phyloP scores from a whole-genome alignment of 92 coral and sea anemone species.

The Phymanthus crucifer region DNA sequence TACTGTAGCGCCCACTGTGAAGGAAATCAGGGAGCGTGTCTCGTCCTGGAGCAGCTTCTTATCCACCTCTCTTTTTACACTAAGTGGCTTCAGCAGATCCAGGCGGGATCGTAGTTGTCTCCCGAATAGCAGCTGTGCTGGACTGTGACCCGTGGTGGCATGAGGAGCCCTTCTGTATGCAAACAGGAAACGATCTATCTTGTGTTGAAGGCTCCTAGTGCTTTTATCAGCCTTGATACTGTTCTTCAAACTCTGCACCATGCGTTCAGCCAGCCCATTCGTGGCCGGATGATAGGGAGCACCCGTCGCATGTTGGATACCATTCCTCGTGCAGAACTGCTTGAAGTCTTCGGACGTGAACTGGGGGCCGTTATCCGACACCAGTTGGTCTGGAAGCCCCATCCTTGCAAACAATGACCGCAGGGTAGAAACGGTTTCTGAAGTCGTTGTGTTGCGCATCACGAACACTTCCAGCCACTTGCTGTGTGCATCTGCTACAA shows the following conservation, averaged over 20 bases:
- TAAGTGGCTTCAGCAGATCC: slow-evolving; percentile 43
- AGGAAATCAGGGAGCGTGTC: neutral
- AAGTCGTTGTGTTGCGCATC: slow-evolving; percentile 38
- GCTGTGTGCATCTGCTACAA: slow-evolving; percentile 39
- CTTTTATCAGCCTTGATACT: slow-evolving; percentile 46
- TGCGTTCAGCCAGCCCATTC: slow-evolving; percentile 45
- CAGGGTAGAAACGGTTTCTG: slow-evolving; percentile 38
- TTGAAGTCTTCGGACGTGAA: slow-evolving; percentile 40
- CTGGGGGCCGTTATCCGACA: slow-evolving; percentile 46
- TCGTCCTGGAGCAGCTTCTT: slow-evolving; percentile 17
- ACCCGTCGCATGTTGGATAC: slow-evolving; percentile 48
- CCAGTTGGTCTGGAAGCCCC: slow-evolving; percentile 47
- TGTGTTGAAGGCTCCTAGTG: slow-evolving; percentile 40
- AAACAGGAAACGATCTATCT: slow-evolving; percentile 35
- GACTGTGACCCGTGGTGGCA: slow-evolving; percentile 39
- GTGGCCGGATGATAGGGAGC: slow-evolving; percentile 54
- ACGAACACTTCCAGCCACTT: slow-evolving; percentile 40
- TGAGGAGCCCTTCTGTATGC: slow-evolving; percentile 37
- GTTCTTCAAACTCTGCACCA: slow-evolving; percentile 53
- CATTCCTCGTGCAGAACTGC: slow-evolving; percentile 25
- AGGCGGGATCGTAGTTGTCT: slow-evolving; percentile 37
- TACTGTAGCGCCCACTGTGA: neutral
- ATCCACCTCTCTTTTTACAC: slow-evolving; percentile 34
- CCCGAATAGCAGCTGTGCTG: slow-evolving; percentile 46
- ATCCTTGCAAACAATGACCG: slow-evolving; percentile 41